Base-by-base conservation (phyloP, 2,113 vertebrate genomes). In the Leiothrix lutea region DNA sequence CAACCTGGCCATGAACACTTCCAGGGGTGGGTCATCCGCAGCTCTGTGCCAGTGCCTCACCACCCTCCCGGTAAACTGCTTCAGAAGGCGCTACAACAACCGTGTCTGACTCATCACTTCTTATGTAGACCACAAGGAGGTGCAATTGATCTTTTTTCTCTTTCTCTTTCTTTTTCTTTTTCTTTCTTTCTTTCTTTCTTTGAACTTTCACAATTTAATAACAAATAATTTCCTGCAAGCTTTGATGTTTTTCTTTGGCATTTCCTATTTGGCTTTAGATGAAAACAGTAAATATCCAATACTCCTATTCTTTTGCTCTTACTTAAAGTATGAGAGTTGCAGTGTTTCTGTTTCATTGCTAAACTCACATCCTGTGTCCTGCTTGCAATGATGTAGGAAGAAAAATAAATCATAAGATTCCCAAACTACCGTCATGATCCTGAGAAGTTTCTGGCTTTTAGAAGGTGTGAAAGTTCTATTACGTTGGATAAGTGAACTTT, bases 111-210 rank as follows among this genome's bases (percentile, higher is more conserved):
- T 28, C 22, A 20, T 20, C 25, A 26, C 8, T 82, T 78, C 25
- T 74, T 82, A 71, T 31, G 16, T 31, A 40, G 15, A 61, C 95
- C 97, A 97, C 96, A 62, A 97, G 97, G 95, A 92, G 97, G 96
- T 81, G 96, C 67, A 88, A 64, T 81, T 93, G 73, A 64, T 85
- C 79, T 38, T 38, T 38, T 38, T 38, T 38, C 36, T 38, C 36
- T 38, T 38, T 38, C 36, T 38, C 10, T 38, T 38, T 38, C 36
- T 38, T 38, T 12, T 8, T 8, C 14, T 9, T 18, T 8, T 23
- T 15, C 21, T 23, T 5, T 29, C 31, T 12, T 40, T 1, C 10
- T 36, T 4, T 7, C 12, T 36, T 14, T 35, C 1, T 13, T 31
- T 9, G 13, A 7, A 25, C 22, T 77, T 31, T 9, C 18, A 18